Base-by-base conservation (phyloP, 1,140 invertebrate species). In the Drosophila ambigua region DNA sequence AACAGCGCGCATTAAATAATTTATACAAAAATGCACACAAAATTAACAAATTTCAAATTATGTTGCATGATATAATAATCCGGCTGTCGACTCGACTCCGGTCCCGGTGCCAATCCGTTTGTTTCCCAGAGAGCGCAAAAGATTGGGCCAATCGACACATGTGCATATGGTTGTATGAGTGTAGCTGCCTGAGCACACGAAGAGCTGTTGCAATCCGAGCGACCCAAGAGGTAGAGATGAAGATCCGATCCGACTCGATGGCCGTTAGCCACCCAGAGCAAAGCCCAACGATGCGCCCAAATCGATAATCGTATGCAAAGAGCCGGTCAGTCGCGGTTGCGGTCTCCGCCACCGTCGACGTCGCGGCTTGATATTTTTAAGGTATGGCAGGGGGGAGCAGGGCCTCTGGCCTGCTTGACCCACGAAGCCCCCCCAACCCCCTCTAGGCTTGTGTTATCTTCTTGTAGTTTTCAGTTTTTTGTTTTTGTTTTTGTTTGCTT, bases 291-390 rank as follows among this genome's bases (percentile, higher is more conserved):
- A 48, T 68, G 50, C 74, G 65, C 62, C 65, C 68, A 62, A 73
- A 87, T 88, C 82, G 78, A 88, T 87, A 85, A 85, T 85, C 69
- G 65, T 87, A 85, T 85, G 82, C 82, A 85, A 85, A 85, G 87
- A 82, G 79, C 82, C 75, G 82, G 82, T 82, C 74, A 74, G 63
- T 75, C 41, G 35, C 35, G 15, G 60, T 74, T 51, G 57, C 50
- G 60, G 45, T 66, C 35, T 59, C 26, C 3, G 16, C 15, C 41
- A 20, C 31, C 31, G 31, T 31, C 31, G 31, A 31, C 31, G 31
- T 31, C 7, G 31, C 31, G 8, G 31, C 31, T 9, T 31, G 2
- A 31, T 9, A 9, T 31, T 31, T 3, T 24, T 24, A 9, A 9
- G 31, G 8, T 31, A 31, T 4, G 31, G 31, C 2, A 24, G 2